phyloP scores from a whole-genome alignment of 35 echinoderm and acorn worm genomes.

The Chiridota heheva region DNA sequence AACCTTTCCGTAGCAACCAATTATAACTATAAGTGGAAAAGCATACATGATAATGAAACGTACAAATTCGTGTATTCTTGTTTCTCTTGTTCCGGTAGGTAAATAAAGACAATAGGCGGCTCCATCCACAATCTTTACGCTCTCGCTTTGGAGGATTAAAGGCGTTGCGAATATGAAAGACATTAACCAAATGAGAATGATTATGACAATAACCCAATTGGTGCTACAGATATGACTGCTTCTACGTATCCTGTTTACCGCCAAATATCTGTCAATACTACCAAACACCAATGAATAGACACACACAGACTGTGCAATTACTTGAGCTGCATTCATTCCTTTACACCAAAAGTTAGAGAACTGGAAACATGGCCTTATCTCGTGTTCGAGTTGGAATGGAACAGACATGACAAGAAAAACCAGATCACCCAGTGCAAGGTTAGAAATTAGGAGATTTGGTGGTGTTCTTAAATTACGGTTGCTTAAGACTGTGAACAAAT shows the following conservation, averaged over 20 bases:
- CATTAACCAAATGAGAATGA: slow-evolving; percentile 64
- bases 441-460: slow-evolving; percentile 47
- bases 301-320: slow-evolving; percentile 24
- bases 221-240: slow-evolving; percentile 30
- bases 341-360: slow-evolving; percentile 40
- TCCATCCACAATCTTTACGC: background rate
- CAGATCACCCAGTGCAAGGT: slow-evolving; percentile 42
- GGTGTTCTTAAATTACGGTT: slow-evolving; percentile 35
- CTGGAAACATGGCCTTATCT: slow-evolving; percentile 56
- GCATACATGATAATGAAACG: slow-evolving; percentile 58
- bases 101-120: slow-evolving; percentile 56
- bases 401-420: slow-evolving; percentile 27
- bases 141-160: slow-evolving; percentile 29
- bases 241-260: slow-evolving; percentile 20
- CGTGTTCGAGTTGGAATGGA: slow-evolving; percentile 39
- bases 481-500: slow-evolving; percentile 37
- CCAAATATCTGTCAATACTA: slow-evolving; percentile 43
- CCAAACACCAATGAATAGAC: slow-evolving; percentile 56
- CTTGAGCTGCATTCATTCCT: background rate
- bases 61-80: slow-evolving; percentile 15
- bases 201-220: slow-evolving; percentile 4
- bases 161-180: slow-evolving; percentile 19
- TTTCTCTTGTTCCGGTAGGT: background rate
- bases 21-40: slow-evolving; percentile 61
- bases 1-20: slow-evolving; percentile 60